Evolutionary conservation across 2,888 invertebrate genomes (phyloP), one percentile per base, ranked within the genome.

Genomic region (Stratiomys singularior): DNA sequence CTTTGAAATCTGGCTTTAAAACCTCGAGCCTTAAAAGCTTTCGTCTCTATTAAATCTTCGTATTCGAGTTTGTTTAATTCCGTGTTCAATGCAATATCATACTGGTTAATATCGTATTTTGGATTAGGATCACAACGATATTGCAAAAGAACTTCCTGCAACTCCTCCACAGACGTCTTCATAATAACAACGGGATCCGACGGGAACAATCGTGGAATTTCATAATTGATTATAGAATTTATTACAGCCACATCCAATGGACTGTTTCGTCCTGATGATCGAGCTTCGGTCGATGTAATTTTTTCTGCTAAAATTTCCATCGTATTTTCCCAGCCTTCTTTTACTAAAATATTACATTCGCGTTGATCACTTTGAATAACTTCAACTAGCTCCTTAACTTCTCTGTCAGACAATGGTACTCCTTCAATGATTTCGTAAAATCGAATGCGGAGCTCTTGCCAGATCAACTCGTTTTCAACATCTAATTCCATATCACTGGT

Each of bases 291-390:
- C 5, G 11, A 0, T 64, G 27, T 30, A 27, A n/a, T 4, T 28
- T 30, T 64, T 28, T 64, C 64, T 15, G 64, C 64, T 11, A 64
- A 64, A 15, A 13, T 2, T 28, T 23, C 7, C 64, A 64, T 64
- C 13, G 64, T 3, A 0, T 64, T 15, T n/a, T 64, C 64, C 64
- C 21, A 30, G 13, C 11, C 1, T 25, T 25, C 15, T 25, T 60
- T 18, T n/a, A n/a, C n/a, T n/a, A n/a, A n/a, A 9, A 2, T 9
- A 64, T 67, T 44, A 3, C 13, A 13, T 25, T 47, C 15, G 2
- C 23, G 37, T 3, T 27, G 9, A 5, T 69, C 27, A 13, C 25
- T 23, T 1, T 25, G 47, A 47, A 69, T 46, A 9, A 46, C 13
- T 47, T 23, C 47, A 13, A 69, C 21, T 23, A 69, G 18, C 13